Conservation (phyloP, 1,140 invertebrate species). For the Danaus melanippus region DNA sequence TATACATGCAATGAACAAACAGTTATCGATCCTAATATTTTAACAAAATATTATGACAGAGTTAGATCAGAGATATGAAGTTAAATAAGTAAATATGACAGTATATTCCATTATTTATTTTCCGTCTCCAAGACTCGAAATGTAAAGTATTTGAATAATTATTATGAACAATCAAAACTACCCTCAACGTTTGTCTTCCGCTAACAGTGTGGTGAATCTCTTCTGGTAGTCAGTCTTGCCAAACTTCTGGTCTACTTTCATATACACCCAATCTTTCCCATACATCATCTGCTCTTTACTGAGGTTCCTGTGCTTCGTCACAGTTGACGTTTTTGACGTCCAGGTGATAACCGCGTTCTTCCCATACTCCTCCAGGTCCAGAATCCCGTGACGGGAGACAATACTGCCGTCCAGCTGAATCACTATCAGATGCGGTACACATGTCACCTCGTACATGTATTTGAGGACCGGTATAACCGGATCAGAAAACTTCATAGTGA, state of each 20-base stretch:
- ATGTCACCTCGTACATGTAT: slow-evolving; percentile 46
- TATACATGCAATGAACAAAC: no score
- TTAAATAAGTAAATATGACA: no score
- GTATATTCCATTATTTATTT: no score
- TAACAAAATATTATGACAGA: no score
- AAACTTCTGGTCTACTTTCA: slow-evolving; percentile 15
- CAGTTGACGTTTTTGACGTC: slow-evolving; percentile 24
- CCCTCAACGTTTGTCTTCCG: no score
- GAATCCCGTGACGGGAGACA: slow-evolving; percentile 36
- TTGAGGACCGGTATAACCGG: slow-evolving; percentile 36
- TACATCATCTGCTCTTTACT: slow-evolving; percentile 39
- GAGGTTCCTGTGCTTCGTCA: slow-evolving; percentile 30
- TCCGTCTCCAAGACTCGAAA: no score
- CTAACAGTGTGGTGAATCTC: slow-evolving; percentile 22
- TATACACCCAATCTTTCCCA: slow-evolving; percentile 39
- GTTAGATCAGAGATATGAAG: no score
- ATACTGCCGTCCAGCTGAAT: slow-evolving; percentile 37
- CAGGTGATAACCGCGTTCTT: slow-evolving; percentile 55
- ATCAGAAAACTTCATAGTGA: slow-evolving; percentile 44
- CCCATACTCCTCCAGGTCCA: slow-evolving; percentile 47
- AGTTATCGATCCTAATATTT: no score
- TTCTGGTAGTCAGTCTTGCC: slow-evolving; percentile 29
- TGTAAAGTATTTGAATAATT: no score
- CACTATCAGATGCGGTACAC: slow-evolving; percentile 42
- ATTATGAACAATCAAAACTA: no score